Evolutionary conservation across 1,140 invertebrate species (phyloP).

Genomic region (Aricia agestis): DNA sequence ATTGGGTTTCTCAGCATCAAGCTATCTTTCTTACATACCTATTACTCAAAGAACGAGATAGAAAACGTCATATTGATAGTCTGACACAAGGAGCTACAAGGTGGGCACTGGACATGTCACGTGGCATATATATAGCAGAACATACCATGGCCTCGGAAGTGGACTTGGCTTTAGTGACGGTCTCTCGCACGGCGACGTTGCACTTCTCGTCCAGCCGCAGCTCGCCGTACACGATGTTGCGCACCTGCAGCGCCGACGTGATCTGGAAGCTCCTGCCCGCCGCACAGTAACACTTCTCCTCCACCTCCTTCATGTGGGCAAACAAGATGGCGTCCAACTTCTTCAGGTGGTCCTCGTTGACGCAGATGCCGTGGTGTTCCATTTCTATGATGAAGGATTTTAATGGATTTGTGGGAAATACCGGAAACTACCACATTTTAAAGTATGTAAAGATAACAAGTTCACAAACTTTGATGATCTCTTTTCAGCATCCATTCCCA

Average conservation of each 20-base stretch:
- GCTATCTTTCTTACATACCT: too few species aligned
- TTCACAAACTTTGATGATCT: too few species aligned
- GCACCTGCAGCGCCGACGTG: conserved; percentile 74
- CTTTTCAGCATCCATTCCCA: too few species aligned
- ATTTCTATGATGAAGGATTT: conserved; percentile 39
- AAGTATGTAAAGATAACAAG: too few species aligned
- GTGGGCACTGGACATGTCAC: too few species aligned
- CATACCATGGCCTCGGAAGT: conserved; percentile 75
- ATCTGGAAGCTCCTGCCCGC: conserved; percentile 74
- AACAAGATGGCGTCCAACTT: conserved; percentile 61
- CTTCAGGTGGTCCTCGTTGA: conserved; percentile 64
- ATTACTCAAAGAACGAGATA: too few species aligned
- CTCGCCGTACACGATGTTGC: conserved; percentile 77
- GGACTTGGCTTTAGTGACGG: conserved; percentile 70
- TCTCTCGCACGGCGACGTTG: conserved; percentile 66
- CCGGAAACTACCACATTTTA: too few species aligned
- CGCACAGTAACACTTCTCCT: conserved; percentile 63
- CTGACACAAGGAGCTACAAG: too few species aligned
- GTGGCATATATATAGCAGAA: too few species aligned
- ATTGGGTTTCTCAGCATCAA: too few species aligned
- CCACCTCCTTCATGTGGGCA: conserved; percentile 55
- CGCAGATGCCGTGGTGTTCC: conserved; percentile 65
- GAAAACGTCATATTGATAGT: too few species aligned
- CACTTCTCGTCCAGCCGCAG: conserved; percentile 72
- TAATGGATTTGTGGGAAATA: too few species aligned